A percentile compares a stretch with the other conserved stretches of the same genome.
phyloP scores from a whole-genome alignment of 53 echinoderm and acorn worm genomes.

The Mesocentrotus franciscanus region DNA sequence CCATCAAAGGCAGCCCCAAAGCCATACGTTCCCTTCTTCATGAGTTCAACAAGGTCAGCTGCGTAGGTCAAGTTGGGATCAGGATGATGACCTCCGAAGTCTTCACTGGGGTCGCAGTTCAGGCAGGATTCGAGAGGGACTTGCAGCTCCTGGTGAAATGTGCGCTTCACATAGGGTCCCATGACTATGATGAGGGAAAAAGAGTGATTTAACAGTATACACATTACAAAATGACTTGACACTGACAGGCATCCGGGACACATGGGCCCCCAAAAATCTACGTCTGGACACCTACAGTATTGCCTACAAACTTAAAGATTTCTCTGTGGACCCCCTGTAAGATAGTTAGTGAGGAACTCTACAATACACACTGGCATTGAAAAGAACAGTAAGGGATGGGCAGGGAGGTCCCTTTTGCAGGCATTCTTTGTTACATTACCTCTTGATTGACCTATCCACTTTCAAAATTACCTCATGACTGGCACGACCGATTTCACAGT shows the following conservation, averaged over 20 bases:
- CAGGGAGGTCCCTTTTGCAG: neutral
- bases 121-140: slow-evolving; percentile 83
- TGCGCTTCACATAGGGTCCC: slow-evolving; percentile 91
- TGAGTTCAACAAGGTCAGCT: slow-evolving; percentile 88
- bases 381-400: neutral
- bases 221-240: neutral
- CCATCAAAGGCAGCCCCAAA: slow-evolving; percentile 99
- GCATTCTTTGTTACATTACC: neutral
- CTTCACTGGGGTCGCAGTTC: slow-evolving; percentile 96
- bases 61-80: slow-evolving; percentile 99
- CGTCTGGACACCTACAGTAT: no score
- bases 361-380: no score
- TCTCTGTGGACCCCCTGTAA: no score
- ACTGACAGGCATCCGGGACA: no score
- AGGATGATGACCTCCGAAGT: slow-evolving; percentile 99
- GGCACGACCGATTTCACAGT: no score
- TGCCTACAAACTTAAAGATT: no score
- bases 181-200: slow-evolving; percentile 72
- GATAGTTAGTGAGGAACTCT: no score
- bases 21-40: slow-evolving; percentile 90
- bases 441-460: neutral
- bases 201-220: neutral
- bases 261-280: no score
- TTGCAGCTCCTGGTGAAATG: slow-evolving; percentile 87
- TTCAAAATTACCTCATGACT: neutral